Base-by-base conservation (phyloP, 2,888 invertebrate species). In the Prosopocoilus inquinatus region DNA sequence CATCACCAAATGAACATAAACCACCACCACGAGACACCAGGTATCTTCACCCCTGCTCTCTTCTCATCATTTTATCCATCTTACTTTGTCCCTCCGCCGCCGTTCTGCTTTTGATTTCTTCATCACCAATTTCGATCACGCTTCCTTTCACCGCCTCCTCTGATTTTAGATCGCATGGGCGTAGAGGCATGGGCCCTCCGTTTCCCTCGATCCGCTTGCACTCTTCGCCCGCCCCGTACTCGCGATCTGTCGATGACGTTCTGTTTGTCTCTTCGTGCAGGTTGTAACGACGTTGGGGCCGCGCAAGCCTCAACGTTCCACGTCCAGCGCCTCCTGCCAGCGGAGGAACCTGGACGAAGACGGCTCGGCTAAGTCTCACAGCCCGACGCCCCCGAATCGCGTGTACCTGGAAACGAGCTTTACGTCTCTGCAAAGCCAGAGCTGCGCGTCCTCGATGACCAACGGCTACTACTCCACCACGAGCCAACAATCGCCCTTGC, bases 251-350 rank as follows among this genome's bases (percentile, higher is more conserved):
- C 33, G 20, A 28, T 28, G 5, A 28, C 20, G 20, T 28, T n/a
- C 28, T 13, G n/a, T 8, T 47, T 34, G n/a, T 13, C 34, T 33
- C 12, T 54, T 51, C 55, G 73, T 75, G 57, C 74, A 88, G 88
- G 88, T 88, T 85, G 83, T 88, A 85, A 87, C 87, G 61, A 84
- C 88, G 67, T 82, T 88, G 73, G 91, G 91, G 47, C 90, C 91
- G 60, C 84, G 87, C 58, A 91, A 91, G 75, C 91, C 91, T 9
- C 88, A 88, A 72, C 81, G 89, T 45, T 70, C 78, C 44, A 68
- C 74, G 28, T 50, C 57, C 13, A 39, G 45, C 8, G 49, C 50
- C 16, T 39, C 44, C n/a, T 48, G 53, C 4, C 45, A 20, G 9
- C 53, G 46, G 9, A 53, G 39, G 46, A 36, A 44, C 28, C 8